Conservation (phyloP, 2,113 vertebrate species). For the Struthidea cinerea region DNA sequence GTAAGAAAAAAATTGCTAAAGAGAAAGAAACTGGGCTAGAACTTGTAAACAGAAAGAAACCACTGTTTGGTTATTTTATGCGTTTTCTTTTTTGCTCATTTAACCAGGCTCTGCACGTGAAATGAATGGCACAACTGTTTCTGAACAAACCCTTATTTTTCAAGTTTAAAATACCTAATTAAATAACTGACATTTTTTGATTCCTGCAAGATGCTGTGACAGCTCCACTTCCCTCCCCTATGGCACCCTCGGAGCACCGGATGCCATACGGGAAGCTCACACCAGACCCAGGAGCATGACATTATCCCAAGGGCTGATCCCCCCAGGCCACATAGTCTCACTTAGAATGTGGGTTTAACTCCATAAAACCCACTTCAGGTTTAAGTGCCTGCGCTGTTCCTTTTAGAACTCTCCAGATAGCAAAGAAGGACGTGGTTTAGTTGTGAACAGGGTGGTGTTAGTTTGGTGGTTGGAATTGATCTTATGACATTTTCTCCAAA, state of each 20-base stretch:
- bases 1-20: not conserved
- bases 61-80: not conserved
- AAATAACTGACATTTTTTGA: not conserved
- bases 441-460: accelerated
- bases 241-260: accelerated
- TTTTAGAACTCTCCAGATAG: not conserved
- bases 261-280: accelerated
- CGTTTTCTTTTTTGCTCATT: not conserved
- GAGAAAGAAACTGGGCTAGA: not conserved
- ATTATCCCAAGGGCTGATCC: too few species aligned
- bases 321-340: accelerated
- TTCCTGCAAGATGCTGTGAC: not conserved
- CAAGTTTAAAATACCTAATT: not conserved
- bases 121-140: not conserved
- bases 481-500: not conserved
- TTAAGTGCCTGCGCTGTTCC: not conserved
- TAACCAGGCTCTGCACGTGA: not conserved
- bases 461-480: accelerated
- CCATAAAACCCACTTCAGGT: not conserved
- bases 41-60: not conserved
- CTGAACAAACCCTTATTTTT: not conserved
- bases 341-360: not conserved
- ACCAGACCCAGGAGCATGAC: not conserved
- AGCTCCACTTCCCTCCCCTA: not conserved
- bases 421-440: accelerated